Conservation (phyloP, 2,113 vertebrate species). For the Malurus cyaneus region DNA sequence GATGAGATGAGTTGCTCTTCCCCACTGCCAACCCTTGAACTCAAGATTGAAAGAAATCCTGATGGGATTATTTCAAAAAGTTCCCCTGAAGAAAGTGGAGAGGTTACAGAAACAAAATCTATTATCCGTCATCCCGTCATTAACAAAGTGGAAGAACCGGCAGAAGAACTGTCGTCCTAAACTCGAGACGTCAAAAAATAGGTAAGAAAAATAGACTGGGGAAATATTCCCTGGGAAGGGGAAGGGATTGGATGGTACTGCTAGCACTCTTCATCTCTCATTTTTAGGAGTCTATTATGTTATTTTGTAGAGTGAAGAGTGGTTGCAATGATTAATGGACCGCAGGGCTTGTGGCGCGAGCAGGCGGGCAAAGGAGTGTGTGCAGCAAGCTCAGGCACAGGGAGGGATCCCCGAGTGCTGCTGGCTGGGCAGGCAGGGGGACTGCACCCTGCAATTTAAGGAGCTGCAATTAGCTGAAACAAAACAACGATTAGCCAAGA, state of each 20-base stretch:
- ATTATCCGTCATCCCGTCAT: not conserved
- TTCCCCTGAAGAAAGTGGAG: not conserved
- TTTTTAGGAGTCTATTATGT: slow-evolving; percentile 38
- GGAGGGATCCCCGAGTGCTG: not conserved
- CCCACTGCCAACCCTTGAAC: not conserved
- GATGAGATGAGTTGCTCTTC: slow-evolving; percentile 9
- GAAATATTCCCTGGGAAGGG: not conserved
- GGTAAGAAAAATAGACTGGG: slow-evolving; percentile 26
- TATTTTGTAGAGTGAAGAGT: slow-evolving; percentile 38
- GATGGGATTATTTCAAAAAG: not conserved
- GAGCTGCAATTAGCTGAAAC: not conserved
- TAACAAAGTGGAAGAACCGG: not conserved
- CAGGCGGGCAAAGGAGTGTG: not conserved
- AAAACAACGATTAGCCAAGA: not conserved
- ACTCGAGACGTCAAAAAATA: not conserved
- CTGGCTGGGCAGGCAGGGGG: not conserved
- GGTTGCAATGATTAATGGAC: slow-evolving; percentile 55
- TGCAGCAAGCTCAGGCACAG: not conserved
- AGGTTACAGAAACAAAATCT: slow-evolving; percentile 24
- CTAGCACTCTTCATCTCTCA: slow-evolving; percentile 12
- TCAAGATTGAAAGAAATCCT: slow-evolving; percentile 37
- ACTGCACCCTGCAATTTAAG: not conserved
- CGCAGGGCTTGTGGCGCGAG: not conserved
- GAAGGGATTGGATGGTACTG: not conserved
- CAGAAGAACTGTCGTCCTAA: not conserved